A percentile compares a stretch with the other conserved stretches of the same genome.
phyloP scores from a whole-genome alignment of 2,888 invertebrate genomes.

The Tenodera sinensis region DNA sequence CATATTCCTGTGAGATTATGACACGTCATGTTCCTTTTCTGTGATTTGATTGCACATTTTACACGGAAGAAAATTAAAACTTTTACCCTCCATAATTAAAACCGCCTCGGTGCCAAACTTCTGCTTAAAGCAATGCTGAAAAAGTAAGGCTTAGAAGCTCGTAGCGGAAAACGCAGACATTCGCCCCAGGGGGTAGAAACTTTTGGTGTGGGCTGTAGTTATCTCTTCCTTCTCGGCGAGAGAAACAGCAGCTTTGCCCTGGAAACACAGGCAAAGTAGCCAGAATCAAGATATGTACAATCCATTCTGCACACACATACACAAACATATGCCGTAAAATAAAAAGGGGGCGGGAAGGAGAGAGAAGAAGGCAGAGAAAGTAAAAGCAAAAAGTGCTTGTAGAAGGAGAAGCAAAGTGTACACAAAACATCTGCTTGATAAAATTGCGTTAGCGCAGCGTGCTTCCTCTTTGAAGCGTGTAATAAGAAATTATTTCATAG shows the following conservation, averaged over 20 bases:
- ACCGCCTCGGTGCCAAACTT: no score
- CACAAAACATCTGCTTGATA: neutral
- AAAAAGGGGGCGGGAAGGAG: neutral
- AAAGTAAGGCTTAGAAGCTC: no score
- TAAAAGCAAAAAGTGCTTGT: neutral
- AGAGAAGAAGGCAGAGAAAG: neutral
- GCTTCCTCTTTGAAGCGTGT: neutral
- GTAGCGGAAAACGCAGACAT: no score
- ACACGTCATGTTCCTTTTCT: no score
- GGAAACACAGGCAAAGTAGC: neutral
- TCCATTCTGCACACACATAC: neutral
- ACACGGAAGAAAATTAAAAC: no score
- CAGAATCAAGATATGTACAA: neutral
- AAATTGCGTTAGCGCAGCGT: neutral
- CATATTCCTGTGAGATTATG: no score
- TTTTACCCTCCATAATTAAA: no score
- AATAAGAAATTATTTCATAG: neutral
- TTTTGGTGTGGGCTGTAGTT: neutral
- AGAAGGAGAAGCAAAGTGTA: neutral
- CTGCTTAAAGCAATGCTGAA: no score
- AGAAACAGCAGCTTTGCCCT: neutral
- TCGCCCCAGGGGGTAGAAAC: neutral
- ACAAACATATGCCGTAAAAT: neutral
- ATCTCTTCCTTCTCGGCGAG: neutral
- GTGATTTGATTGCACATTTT: no score